Evolutionary conservation across 2,113 vertebrate genomes (phyloP).

Genomic region (Oreocharis arfaki): DNA sequence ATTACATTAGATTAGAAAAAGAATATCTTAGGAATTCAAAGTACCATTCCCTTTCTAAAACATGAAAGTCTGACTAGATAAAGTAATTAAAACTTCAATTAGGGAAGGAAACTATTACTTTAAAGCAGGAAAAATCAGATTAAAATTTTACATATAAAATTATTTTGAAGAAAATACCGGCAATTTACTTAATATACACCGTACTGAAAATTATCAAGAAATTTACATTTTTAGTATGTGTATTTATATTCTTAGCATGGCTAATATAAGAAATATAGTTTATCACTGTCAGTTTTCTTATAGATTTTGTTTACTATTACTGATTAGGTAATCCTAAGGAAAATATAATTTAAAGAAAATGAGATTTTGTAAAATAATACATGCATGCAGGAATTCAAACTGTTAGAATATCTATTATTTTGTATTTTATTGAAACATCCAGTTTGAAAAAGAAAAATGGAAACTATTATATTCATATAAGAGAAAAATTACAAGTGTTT

Average conservation of each 20-base stretch:
- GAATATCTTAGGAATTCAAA: neutral
- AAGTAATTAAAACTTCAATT: neutral
- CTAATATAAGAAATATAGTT: neutral
- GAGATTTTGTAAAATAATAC: neutral
- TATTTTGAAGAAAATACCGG: neutral
- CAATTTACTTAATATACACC: neutral
- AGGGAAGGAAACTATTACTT: neutral
- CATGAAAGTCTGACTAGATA: neutral
- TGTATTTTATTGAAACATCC: neutral
- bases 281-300: neutral
- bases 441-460: neutral
- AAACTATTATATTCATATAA: neutral
- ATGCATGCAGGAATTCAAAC: neutral
- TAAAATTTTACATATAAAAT: neutral
- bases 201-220: neutral
- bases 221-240: neutral
- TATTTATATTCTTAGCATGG: neutral
- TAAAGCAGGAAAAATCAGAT: neutral
- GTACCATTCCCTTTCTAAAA: neutral
- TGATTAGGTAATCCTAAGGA: neutral
- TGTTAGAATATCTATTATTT: neutral
- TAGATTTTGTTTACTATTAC: neutral
- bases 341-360: neutral
- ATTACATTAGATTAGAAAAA: neutral
- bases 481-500: neutral